These are phyloP conservation scores for Babylonia areolata DNA, from an alignment of 1,140 invertebrate genomes.

Conservation along the genomic window DNA sequence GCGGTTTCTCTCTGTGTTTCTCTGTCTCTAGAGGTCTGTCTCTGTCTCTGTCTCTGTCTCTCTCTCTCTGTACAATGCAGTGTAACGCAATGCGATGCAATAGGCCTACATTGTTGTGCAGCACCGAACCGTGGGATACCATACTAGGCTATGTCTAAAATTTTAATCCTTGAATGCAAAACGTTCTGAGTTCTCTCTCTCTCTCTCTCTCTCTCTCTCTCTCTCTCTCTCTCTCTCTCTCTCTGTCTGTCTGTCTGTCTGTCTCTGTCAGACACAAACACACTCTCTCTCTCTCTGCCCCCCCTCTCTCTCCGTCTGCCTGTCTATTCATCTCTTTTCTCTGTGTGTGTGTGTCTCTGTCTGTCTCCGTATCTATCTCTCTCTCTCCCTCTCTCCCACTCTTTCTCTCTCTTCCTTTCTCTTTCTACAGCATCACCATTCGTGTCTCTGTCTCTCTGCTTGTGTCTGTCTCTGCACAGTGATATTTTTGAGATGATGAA, in stretches of 20 bases:
- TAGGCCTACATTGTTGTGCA: background rate
- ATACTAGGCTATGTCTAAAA: too few species aligned
- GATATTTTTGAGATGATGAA: too few species aligned
- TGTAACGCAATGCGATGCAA: too few species aligned
- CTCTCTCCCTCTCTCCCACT: constrained; percentile 16
- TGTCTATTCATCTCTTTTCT: constrained; percentile 12
- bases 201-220: background rate
- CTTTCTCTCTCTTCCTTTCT: constrained; percentile 20
- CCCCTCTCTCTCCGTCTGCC: constrained; percentile 15
- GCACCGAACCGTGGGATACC: too few species aligned
- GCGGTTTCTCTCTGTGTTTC: background rate
- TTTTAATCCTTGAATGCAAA: too few species aligned
- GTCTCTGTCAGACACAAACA: too few species aligned
- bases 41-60: too few species aligned
- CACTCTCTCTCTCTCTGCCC: background rate
- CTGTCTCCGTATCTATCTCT: background rate
- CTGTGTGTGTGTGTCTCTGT: background rate
- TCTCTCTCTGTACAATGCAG: background rate
- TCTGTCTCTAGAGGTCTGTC: background rate
- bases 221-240: background rate
- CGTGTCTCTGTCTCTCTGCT: background rate
- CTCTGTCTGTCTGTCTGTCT: background rate
- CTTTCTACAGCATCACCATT: background rate
- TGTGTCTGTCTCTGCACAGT: too few species aligned
- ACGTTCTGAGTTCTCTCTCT: too few species aligned